A percentile compares a stretch with the other conserved stretches of the same genome.
Conservation (phyloP, 2,797 vertebrate species). For the Antennarius maculatus region DNA sequence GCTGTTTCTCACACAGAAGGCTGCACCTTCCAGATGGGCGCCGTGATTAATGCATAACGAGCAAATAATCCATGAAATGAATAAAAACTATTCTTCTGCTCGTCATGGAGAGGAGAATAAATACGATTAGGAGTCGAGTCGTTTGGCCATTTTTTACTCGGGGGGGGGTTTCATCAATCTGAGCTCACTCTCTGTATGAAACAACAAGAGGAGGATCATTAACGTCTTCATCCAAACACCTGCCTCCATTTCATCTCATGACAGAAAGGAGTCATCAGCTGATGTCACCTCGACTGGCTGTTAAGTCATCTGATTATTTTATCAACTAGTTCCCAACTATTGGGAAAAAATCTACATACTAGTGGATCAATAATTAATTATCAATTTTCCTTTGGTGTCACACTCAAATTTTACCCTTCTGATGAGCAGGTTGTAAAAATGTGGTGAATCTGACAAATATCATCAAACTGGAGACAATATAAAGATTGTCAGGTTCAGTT, state of each 20-base stretch:
- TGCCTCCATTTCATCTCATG: conserved; percentile 23
- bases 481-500: too few relatives aligned
- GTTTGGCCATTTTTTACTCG: conserved; percentile 47
- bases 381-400: too few relatives aligned
- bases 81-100: conserved; percentile 91
- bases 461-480: too few relatives aligned
- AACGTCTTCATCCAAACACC: conserved; percentile 46
- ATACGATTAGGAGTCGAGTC: conserved; percentile 70
- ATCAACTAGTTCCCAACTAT: too few relatives aligned
- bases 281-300: too few relatives aligned
- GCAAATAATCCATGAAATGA: conserved; percentile 98
- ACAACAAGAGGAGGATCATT: conserved; percentile 46
- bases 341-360: too few relatives aligned
- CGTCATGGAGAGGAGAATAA: conserved; percentile 74
- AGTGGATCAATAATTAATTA: too few relatives aligned
- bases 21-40: conserved; percentile 83
- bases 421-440: too few relatives aligned
- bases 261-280: conserved; percentile 17
- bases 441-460: too few relatives aligned
- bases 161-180: conserved; percentile 46
- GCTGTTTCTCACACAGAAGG: conserved; percentile 90
- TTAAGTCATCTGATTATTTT: too few relatives aligned
- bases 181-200: conserved; percentile 49
- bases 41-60: conserved; percentile 98
- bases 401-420: too few relatives aligned